These are phyloP conservation scores for Agriopis leucophaearia DNA, from an alignment of 2,888 invertebrate species.

Conservation along the genomic window DNA sequence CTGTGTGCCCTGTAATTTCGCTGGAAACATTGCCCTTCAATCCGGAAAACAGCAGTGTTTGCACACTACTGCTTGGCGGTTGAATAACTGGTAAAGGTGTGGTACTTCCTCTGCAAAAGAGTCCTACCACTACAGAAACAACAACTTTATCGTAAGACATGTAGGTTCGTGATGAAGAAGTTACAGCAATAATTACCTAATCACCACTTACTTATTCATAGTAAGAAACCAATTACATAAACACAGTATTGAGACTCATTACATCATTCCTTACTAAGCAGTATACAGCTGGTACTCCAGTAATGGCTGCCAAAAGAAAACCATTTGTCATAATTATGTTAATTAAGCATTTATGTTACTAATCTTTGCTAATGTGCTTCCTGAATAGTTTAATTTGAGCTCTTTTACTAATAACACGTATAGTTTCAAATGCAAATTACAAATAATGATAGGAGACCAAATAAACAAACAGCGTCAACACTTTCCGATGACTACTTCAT, in stretches of 20 bases:
- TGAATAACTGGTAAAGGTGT: too few relatives aligned
- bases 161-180: neutral
- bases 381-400: too few relatives aligned
- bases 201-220: neutral
- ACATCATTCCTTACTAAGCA: neutral
- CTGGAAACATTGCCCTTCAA: too few relatives aligned
- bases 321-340: neutral
- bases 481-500: neutral
- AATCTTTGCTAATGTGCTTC: neutral
- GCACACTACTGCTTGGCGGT: too few relatives aligned
- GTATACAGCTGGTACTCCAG: neutral
- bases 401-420: neutral
- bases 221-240: neutral
- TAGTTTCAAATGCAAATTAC: neutral
- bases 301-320: neutral
- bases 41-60: too few relatives aligned
- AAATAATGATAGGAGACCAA: neutral
- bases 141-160: neutral
- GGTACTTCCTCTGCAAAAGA: too few relatives aligned
- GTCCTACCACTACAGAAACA: too few relatives aligned
- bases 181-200: conserved; percentile 2
- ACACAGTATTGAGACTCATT: neutral
- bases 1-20: too few relatives aligned
- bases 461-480: neutral
- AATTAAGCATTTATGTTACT: neutral